Conservation (phyloP, 2,797 vertebrate species). For the Podarcis lilfordi region DNA sequence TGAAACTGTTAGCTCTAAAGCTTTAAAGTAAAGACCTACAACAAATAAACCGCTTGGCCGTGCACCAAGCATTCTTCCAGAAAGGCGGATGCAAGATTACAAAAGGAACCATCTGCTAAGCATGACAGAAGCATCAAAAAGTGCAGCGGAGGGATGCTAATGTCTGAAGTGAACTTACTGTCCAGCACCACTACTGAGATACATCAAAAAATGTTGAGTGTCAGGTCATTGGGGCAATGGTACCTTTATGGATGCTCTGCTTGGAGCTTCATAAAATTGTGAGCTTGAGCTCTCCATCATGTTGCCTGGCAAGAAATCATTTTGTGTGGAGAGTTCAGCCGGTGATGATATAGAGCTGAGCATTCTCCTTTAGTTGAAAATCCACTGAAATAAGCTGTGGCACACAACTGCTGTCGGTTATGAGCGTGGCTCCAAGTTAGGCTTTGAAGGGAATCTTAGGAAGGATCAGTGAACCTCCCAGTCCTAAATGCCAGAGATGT, state of each 20-base stretch:
- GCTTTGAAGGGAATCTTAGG: neutral
- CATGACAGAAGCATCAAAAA: slow-evolving; percentile 6
- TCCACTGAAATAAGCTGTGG: neutral
- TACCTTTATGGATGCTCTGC: neutral
- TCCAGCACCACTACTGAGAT: slow-evolving; percentile 28
- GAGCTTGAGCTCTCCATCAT: slow-evolving; percentile 8
- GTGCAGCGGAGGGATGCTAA: slow-evolving; percentile 26
- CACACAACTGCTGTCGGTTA: slow-evolving; percentile 20
- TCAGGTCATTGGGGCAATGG: slow-evolving; percentile 7
- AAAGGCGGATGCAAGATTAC: slow-evolving; percentile 46
- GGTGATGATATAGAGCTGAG: neutral
- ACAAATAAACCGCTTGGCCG: slow-evolving; percentile 47
- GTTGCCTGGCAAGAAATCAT: neutral
- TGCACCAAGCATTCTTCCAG: slow-evolving; percentile 40
- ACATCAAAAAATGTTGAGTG: neutral
- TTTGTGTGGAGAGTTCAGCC: slow-evolving; percentile 10
- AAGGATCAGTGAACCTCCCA: slow-evolving; percentile 10
- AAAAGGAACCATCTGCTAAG: slow-evolving; percentile 65
- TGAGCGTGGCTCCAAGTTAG: slow-evolving; percentile 9
- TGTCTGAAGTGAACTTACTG: slow-evolving; percentile 29
- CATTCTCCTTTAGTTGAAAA: neutral
- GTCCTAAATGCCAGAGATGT: neutral
- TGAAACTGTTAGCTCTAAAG: slow-evolving; percentile 7
- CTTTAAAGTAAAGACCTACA: slow-evolving; percentile 47
- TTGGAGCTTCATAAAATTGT: slow-evolving; percentile 22